phyloP scores from a whole-genome alignment of 2,888 invertebrate species.

The Ochropleura plecta region DNA sequence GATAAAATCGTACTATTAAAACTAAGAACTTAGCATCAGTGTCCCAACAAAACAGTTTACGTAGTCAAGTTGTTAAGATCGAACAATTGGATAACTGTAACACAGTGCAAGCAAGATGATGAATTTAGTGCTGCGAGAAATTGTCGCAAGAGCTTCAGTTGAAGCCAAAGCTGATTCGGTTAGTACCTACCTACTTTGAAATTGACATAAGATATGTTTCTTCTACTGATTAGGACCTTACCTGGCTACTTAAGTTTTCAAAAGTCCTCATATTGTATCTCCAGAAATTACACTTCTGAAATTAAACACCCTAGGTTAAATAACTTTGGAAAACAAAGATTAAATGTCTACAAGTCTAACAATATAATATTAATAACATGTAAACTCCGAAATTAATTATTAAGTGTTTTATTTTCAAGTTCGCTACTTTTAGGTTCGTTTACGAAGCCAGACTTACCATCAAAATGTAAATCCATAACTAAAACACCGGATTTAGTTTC shows the following conservation, averaged over 20 bases:
- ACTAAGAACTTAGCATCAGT: conserved; percentile 31
- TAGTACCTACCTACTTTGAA: conserved; percentile 63
- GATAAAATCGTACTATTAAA: conserved; percentile 28
- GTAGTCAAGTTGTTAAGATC: conserved; percentile 36
- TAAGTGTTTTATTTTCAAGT: neutral
- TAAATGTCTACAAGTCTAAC: neutral
- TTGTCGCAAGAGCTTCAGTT: conserved; percentile 82
- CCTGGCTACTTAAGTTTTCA: neutral
- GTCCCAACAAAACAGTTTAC: conserved; percentile 22
- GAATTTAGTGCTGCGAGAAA: conserved; percentile 83
- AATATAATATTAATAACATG: neutral
- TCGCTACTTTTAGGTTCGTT: neutral
- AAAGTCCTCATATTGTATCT: neutral
- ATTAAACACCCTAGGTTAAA: neutral
- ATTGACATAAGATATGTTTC: neutral
- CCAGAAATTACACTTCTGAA: neutral
- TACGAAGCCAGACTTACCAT: conserved; percentile 10
- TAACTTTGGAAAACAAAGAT: neutral
- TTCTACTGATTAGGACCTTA: neutral
- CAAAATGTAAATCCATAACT: neutral
- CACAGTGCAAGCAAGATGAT: conserved; percentile 82
- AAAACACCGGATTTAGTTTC: neutral
- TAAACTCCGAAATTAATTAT: neutral
- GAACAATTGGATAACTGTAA: conserved; percentile 64
- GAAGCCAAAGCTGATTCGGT: conserved; percentile 83